Conservation (phyloP, 37 sponge, comb jelly and placozoan species). For the Aphrocallistes beatrix region DNA sequence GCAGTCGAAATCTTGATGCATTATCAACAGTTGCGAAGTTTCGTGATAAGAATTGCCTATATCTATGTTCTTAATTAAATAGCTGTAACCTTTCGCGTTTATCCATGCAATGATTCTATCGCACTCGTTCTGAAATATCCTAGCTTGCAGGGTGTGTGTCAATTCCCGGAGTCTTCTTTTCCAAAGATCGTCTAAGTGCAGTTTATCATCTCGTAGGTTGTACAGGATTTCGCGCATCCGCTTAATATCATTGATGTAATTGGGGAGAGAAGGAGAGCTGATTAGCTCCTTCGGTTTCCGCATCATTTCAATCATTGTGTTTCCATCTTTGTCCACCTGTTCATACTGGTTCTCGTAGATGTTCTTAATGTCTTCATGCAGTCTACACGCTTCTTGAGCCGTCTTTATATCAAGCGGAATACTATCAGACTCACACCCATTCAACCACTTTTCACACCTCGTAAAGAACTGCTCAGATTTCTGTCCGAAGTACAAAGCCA, state of each 20-base stretch:
- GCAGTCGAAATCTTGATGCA: background rate
- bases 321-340: background rate
- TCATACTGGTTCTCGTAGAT: background rate
- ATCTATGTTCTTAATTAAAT: background rate
- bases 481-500: background rate
- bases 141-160: background rate
- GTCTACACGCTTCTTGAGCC: background rate
- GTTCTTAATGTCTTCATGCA: conserved; percentile 10
- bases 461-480: background rate
- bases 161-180: background rate
- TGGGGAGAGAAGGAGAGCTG: background rate
- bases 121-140: conserved; percentile 13
- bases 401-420: background rate
- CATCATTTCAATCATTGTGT: background rate
- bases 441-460: background rate
- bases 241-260: background rate
- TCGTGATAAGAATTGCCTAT: background rate
- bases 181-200: background rate
- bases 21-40: background rate
- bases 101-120: background rate
- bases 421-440: background rate
- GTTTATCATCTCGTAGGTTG: background rate
- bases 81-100: conserved; percentile 4
- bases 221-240: background rate
- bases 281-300: conserved; percentile 7